Conservation (phyloP, 1,140 invertebrate genomes). For the Nomia melanderi region DNA sequence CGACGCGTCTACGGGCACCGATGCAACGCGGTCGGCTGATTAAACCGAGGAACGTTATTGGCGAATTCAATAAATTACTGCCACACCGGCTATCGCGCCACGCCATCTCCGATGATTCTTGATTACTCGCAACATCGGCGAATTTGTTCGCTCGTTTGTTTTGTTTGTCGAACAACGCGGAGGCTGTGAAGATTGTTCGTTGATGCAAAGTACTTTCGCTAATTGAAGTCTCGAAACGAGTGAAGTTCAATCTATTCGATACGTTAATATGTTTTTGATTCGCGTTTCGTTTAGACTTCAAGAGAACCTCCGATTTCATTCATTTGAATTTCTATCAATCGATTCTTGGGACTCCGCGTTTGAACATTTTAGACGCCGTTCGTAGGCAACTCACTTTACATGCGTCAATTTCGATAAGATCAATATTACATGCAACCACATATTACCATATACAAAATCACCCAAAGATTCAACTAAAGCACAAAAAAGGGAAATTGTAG, state of each 20-base stretch:
- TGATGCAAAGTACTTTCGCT: neutral
- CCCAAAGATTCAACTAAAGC: too few species aligned
- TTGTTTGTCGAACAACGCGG: neutral
- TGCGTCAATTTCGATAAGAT: too few species aligned
- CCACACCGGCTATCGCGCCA: slow-evolving; percentile 12
- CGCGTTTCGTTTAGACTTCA: neutral
- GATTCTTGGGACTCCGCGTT: too few species aligned
- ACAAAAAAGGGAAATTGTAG: too few species aligned
- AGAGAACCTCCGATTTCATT: too few species aligned
- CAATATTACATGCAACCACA: too few species aligned
- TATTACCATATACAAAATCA: too few species aligned
- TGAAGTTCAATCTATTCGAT: too few species aligned
- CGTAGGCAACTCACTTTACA: too few species aligned
- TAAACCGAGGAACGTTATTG: slow-evolving; percentile 34
- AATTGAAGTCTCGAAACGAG: too few species aligned
- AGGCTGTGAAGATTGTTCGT: neutral
- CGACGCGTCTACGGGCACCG: slow-evolving; percentile 2
- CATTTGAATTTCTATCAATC: too few species aligned
- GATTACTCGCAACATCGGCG: neutral
- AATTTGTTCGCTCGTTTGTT: neutral
- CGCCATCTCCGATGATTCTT: neutral
- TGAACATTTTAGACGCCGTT: too few species aligned
- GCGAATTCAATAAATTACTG: slow-evolving; percentile 44
- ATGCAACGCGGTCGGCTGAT: slow-evolving; percentile 29
- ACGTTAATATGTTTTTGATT: neutral